Evolutionary conservation across 1,140 invertebrate species (phyloP), one percentile per base, ranked within the genome.

Genomic region (Drosophila azteca): DNA sequence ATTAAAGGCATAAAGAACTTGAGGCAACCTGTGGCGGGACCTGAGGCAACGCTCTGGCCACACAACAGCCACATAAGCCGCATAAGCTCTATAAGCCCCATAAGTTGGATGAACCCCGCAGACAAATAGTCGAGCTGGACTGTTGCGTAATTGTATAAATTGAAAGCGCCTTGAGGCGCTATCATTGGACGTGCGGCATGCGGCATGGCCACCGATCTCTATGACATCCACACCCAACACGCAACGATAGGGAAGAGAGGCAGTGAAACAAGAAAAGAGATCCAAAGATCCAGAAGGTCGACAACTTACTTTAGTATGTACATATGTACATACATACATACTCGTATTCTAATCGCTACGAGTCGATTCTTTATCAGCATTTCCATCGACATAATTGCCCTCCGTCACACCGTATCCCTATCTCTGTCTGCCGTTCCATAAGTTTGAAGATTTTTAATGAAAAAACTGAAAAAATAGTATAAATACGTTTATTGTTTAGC

Each of bases 91-190:
- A 6, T 45, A 39, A 59, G 8, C 22, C 31, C 61, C 26, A 48
- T 17, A 26, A 44, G 44, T n/a, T 46, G 41, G 51, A 66, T 51
- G 22, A 43, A 60, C 54, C 9, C 13, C 11, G 15, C 55, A 57
- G 20, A 45, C 67, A 39, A 26, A 50, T 31, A 8, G 54, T 9
- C 35, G 8, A 53, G 35, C 35, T 52, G 60, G 60, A 54, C 60
- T 55, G 59, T 78, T 88, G 75, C 76, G 79, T 74, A 88, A 88
- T 88, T 88, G 83, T 50, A 69, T 88, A 76, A 88, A 88, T 88
- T 88, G 83, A 88, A 88, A 88, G 46, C 72, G 79, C 83, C 83
- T 88, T 88, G 83, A 83, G 83, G 71, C 70, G 79, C 83, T 88
- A 87, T 87, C 83, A 87, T 79, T 82, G 63, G 70, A 51, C 77